Base-by-base conservation (phyloP, 23 tunicate species). In the Ascidia mentula region DNA sequence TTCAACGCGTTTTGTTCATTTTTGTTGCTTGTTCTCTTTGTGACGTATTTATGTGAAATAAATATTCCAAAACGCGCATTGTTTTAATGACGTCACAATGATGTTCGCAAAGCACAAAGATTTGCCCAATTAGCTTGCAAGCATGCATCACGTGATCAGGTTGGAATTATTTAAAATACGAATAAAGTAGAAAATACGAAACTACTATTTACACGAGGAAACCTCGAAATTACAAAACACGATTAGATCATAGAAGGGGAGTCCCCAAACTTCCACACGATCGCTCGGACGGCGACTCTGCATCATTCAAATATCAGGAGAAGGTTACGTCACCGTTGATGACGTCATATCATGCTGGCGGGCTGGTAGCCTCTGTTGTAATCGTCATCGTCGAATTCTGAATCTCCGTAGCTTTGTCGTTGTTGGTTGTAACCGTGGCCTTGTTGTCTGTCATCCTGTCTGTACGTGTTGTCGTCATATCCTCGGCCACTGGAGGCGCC, bases 361-460 rank as follows among this genome's bases (percentile, higher is more conserved):
- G 89, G 82, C 46, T 85, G 89, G 79, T 85, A 85, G 34, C 89
- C 89, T 31, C 53, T 18, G 76, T 84, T 72, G 75, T 84, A 75
- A 7, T 53, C 36, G 32, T 77, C 78, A 74, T 86, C 90, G 72
- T 86, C 90, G 59, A 79, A 79, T 53, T 86, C 90, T 34, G 69
- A 70, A 46, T 85, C 89, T 0, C 77, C 90, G 75, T 79, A 79
- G 31, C 83, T 72, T 6, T 82, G 37, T 5, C 79, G 70, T 33
- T 79, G 75, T 36, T 37, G 81, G 15, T 71, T 5, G 30, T 72
- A 36, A 24, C 69, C 37, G 53, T 42, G 12, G 53, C 15, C 53
- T 9, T 42, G 53, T 12, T 42, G 15, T 40, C 69, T 18, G 45
- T 72, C 42, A 20, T 73, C 77, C 6, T 46, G 72, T 42, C 34